Percentiles rank a stretch among this genome's conserved stretches.
phyloP scores from a whole-genome alignment of 2,797 vertebrate species.

The Meriones psammophilus region DNA sequence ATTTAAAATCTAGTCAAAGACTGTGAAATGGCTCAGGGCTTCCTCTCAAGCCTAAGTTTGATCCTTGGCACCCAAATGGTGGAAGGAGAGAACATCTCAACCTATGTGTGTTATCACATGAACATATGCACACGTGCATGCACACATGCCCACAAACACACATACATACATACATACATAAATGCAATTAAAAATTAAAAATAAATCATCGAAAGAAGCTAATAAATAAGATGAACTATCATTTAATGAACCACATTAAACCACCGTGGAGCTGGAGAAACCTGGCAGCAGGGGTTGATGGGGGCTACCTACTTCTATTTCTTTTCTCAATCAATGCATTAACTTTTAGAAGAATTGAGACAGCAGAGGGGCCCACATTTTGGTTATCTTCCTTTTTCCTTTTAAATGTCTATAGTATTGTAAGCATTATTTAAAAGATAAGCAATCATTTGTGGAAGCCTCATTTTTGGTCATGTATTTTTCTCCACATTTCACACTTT shows the following conservation, averaged over 20 bases:
- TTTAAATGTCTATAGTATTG: neutral
- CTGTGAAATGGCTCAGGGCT: neutral
- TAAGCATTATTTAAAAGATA: neutral
- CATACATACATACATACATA: neutral
- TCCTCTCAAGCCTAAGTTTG: neutral
- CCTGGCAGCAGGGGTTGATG: neutral
- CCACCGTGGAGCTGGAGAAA: neutral
- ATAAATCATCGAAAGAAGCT: neutral
- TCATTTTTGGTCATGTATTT: neutral
- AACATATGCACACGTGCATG: too few relatives aligned
- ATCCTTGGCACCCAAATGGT: too few relatives aligned
- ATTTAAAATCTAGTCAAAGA: neutral
- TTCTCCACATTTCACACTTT: neutral
- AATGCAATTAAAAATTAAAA: neutral
- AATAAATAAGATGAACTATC: neutral
- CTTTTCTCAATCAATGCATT: neutral
- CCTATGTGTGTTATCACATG: neutral
- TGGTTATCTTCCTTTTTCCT: neutral
- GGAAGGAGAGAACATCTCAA: neutral
- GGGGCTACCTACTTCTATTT: neutral
- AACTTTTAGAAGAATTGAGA: neutral
- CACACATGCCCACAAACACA: too few relatives aligned
- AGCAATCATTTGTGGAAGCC: neutral
- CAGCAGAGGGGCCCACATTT: neutral
- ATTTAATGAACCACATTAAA: neutral